Conservation (phyloP, 1,140 invertebrate species). For the Acromyrmex charruanus region DNA sequence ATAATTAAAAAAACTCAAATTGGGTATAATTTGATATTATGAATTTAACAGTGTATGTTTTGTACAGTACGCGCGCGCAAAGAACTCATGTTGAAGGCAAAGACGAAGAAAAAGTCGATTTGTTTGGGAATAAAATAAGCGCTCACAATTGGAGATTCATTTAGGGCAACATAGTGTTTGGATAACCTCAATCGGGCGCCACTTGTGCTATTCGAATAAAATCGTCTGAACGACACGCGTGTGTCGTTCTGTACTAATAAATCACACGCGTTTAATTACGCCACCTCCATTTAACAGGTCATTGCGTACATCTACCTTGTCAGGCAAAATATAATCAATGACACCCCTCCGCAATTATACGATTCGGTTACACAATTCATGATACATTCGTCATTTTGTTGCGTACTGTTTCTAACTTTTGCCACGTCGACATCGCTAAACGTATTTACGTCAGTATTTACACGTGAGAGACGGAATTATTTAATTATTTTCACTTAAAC, state of each 20-base stretch:
- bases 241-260: conserved; percentile 24
- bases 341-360: conserved; percentile 41
- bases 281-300: conserved; percentile 21
- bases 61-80: neutral
- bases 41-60: neutral
- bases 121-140: conserved; percentile 49
- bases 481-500: conserved; percentile 37
- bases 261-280: conserved; percentile 51
- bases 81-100: neutral
- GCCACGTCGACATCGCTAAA: neutral
- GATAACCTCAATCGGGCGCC: conserved; percentile 30
- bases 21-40: too few relatives aligned
- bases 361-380: conserved; percentile 45
- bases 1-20: too few relatives aligned
- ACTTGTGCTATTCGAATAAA: conserved; percentile 16
- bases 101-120: neutral
- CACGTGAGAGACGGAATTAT: conserved; percentile 5
- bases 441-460: conserved; percentile 9
- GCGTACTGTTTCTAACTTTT: conserved; percentile 29
- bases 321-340: conserved; percentile 48
- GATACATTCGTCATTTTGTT: neutral
- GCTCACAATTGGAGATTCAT: conserved; percentile 3
- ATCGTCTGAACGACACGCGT: neutral
- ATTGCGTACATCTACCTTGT: neutral
- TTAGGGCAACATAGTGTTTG: conserved; percentile 36